These are phyloP conservation scores for Synergus gifuensis DNA, from an alignment of 2,888 invertebrate species.

Conservation along the genomic window DNA sequence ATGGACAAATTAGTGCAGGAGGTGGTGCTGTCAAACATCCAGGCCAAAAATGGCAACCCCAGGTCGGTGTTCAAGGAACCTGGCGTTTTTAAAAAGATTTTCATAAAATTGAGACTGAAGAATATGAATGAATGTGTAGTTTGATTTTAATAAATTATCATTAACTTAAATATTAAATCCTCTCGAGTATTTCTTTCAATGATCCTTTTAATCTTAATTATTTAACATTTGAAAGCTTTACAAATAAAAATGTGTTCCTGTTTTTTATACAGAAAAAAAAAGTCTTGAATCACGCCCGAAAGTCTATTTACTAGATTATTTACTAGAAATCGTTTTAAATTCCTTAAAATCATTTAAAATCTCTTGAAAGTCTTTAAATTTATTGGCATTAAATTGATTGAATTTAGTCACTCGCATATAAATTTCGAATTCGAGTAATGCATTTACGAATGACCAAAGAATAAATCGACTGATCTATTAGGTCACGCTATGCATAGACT, in stretches of 20 bases:
- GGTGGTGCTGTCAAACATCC: constrained; percentile 55
- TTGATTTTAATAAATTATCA: background rate
- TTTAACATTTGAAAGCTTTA: too few species aligned
- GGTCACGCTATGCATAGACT: constrained; percentile 2
- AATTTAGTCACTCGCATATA: background rate
- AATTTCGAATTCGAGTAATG: constrained; percentile 20
- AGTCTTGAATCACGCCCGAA: too few species aligned
- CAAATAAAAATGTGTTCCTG: too few species aligned
- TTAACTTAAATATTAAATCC: background rate
- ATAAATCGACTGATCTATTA: constrained; percentile 31
- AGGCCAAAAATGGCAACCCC: constrained; percentile 53
- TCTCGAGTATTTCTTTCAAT: background rate
- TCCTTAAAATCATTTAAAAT: too few species aligned
- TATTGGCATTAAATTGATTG: background rate
- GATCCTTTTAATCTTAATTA: background rate
- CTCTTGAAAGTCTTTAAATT: too few species aligned
- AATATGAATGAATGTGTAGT: background rate
- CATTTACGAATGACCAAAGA: constrained; percentile 25
- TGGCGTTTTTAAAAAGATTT: constrained; percentile 36
- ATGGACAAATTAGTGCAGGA: constrained; percentile 54
- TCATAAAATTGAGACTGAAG: background rate
- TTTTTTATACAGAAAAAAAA: too few species aligned
- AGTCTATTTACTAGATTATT: too few species aligned
- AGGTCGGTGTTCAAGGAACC: constrained; percentile 55
- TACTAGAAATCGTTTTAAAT: too few species aligned